Conservation (phyloP, 2,888 invertebrate genomes). For the Tetragnatha montana region DNA sequence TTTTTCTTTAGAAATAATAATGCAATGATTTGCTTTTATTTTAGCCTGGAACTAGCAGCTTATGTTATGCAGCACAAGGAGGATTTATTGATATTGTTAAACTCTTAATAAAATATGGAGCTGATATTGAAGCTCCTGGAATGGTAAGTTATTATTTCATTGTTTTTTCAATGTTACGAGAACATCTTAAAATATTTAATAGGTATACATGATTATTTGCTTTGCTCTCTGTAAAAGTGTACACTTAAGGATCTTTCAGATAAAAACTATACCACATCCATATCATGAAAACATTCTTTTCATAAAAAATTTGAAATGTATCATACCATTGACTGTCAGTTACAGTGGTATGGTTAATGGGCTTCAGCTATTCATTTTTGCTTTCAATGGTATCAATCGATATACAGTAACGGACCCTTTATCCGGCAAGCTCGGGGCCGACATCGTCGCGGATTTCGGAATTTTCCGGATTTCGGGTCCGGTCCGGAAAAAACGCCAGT, state of each 20-base stretch:
- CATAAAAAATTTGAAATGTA: too few relatives aligned
- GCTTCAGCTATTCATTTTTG: too few relatives aligned
- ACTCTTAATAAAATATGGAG: slow-evolving; percentile 85
- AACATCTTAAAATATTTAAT: not conserved
- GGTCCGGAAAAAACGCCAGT: too few relatives aligned
- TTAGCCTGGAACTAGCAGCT: slow-evolving; percentile 92
- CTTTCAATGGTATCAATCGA: too few relatives aligned
- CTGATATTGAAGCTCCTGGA: slow-evolving; percentile 76
- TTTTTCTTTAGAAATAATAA: too few relatives aligned
- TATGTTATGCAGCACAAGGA: slow-evolving; percentile 96
- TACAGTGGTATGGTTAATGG: too few relatives aligned
- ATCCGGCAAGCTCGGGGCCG: too few relatives aligned
- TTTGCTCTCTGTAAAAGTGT: not conserved
- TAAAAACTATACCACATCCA: not conserved
- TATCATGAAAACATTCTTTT: too few relatives aligned
- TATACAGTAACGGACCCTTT: too few relatives aligned
- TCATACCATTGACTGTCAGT: too few relatives aligned
- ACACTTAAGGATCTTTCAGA: not conserved
- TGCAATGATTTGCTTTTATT: slow-evolving; percentile 73
- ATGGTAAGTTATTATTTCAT: slow-evolving; percentile 75
- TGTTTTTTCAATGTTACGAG: not conserved
- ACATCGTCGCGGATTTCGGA: too few relatives aligned
- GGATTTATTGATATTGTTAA: slow-evolving; percentile 90
- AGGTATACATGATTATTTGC: not conserved
- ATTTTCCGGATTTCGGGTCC: too few relatives aligned